Conservation (phyloP, 2,113 vertebrate species). For the Turnix velox region DNA sequence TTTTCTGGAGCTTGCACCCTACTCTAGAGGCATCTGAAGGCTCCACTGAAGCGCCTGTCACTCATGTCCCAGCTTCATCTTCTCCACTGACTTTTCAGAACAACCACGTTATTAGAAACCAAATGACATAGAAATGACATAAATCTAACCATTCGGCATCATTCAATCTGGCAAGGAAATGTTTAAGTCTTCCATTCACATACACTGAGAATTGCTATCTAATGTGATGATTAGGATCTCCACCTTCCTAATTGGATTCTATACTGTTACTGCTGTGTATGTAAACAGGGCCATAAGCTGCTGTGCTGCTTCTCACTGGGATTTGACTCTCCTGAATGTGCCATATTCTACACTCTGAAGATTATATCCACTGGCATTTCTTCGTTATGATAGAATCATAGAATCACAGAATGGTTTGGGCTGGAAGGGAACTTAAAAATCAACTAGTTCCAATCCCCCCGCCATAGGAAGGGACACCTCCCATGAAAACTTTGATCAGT, state of each 20-base stretch:
- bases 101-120: not conserved
- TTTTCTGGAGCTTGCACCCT: not conserved
- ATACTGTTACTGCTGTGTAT: slow-evolving; percentile 4
- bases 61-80: not conserved
- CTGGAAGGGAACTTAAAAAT: too few relatives aligned
- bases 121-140: not conserved
- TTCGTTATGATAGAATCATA: not conserved
- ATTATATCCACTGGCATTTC: not conserved
- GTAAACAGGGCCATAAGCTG: slow-evolving; percentile 10
- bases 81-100: not conserved
- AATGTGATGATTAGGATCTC: not conserved
- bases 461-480: too few relatives aligned
- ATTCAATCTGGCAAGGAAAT: not conserved
- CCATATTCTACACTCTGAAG: not conserved
- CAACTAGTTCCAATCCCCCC: too few relatives aligned
- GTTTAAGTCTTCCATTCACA: not conserved
- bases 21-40: not conserved
- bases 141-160: not conserved
- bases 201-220: not conserved
- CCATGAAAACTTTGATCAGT: not conserved
- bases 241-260: slow-evolving; percentile 35
- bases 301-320: not conserved
- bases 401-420: too few relatives aligned
- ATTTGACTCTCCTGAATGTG: not conserved
- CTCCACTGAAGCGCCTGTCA: fast-evolving